A percentile compares a stretch with the other conserved stretches of the same genome.
phyloP scores from a whole-genome alignment of 2,888 invertebrate genomes.

The Falcaria lacertinaria region DNA sequence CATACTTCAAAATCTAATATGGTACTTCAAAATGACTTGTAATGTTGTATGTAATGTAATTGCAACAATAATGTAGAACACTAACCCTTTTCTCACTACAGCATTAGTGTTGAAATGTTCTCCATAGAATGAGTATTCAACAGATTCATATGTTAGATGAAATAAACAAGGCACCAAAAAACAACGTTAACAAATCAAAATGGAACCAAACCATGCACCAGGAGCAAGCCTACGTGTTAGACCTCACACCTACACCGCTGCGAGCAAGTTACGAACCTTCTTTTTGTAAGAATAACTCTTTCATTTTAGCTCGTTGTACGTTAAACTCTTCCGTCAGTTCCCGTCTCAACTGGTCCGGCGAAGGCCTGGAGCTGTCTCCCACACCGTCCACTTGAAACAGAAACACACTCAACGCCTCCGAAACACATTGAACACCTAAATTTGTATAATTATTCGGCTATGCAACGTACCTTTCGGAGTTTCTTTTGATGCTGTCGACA shows the following conservation, averaged over 20 bases:
- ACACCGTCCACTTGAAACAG: conserved; percentile 67
- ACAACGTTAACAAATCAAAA: conserved; percentile 17
- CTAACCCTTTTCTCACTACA: not conserved
- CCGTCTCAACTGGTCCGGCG: conserved; percentile 45
- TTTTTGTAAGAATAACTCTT: conserved; percentile 95
- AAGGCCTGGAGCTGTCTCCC: conserved; percentile 37
- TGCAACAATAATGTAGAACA: too few relatives aligned
- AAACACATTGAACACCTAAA: conserved; percentile 34
- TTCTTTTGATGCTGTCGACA: conserved; percentile 54
- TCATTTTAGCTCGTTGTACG: conserved; percentile 93
- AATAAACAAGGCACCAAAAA: not conserved
- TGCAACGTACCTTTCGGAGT: conserved; percentile 61
- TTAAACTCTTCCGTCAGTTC: conserved; percentile 93
- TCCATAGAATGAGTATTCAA: not conserved
- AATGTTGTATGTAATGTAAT: too few relatives aligned
- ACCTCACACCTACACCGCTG: conserved; percentile 21
- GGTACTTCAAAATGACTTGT: too few relatives aligned
- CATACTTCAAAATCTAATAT: too few relatives aligned
- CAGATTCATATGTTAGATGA: not conserved
- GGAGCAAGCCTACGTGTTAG: conserved; percentile 16
- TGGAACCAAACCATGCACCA: conserved; percentile 19
- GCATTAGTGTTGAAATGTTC: not conserved
- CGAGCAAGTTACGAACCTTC: conserved; percentile 83
- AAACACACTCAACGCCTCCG: conserved; percentile 64
- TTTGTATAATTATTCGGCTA: conserved; percentile 27